Evolutionary conservation across 92 coral and sea anemone genomes (phyloP), one percentile per base, ranked within the genome.

Genomic region (Metridium senile): DNA sequence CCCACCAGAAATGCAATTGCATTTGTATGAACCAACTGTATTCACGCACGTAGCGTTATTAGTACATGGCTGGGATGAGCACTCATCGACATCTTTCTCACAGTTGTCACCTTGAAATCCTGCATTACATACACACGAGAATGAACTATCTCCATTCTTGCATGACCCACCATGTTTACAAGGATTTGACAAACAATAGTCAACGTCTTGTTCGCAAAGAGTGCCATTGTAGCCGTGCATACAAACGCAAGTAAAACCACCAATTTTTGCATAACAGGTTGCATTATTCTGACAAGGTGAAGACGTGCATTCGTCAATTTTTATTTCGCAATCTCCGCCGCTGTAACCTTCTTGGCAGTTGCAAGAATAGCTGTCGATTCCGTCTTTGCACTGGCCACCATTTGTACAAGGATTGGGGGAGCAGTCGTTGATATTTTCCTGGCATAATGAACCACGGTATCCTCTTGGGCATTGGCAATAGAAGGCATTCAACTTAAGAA

Each of bases 91-190:
- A 27, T 82, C 81, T 65, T 75, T 78, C 39, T 76, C 87, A 57
- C 95, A 90, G 62, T 66, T 75, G 57, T 33, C 66, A 31, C 91
- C 95, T 21, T 80, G 75, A 65, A 64, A 90, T 21, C 91, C 95
- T 10, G 79, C 51, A 7, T 59, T 25, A 71, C 95, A 90, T 53
- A 58, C 70, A 47, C 95, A 90, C 28, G 83, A 78, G 27, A 79
- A 80, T 28, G 77, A 63, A 20, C 84, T 76, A 10, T 80, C 62
- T 33, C 63, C 64, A 31, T 86, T 87, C 27, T 61, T 88, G 58
- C 95, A 90, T 34, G 88, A 87, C 18, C 79, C 95, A 16, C 75
- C 78, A 70, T 90, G 79, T 6, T 75, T 53, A 72, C 95, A 90
- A 65, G 95, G 95, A 21, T 79, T 71, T 23, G 64, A 71, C 27